Evolutionary conservation across 2,113 vertebrate genomes (phyloP).

Genomic region (Lophius piscatorius): DNA sequence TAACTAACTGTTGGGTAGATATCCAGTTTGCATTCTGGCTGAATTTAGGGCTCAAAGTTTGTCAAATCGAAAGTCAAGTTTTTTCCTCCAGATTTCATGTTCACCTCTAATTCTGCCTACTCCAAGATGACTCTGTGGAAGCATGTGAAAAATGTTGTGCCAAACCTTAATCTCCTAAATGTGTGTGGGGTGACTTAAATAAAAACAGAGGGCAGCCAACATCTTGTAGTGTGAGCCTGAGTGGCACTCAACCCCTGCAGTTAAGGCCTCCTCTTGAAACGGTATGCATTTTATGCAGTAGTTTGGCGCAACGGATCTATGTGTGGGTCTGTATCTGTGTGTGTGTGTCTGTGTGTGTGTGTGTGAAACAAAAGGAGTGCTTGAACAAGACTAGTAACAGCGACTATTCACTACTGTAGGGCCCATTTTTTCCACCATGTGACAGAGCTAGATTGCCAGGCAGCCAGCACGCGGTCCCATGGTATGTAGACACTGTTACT

Average conservation of each 20-base stretch:
- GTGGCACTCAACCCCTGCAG: constrained; percentile 66
- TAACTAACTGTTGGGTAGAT: neutral
- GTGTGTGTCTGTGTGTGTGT: constrained; percentile 15
- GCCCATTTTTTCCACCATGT: constrained; percentile 59
- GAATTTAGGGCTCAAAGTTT: neutral
- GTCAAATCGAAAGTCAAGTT: constrained; percentile 1
- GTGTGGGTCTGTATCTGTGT: constrained; percentile 22
- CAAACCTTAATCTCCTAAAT: constrained; percentile 66
- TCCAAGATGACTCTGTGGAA: constrained; percentile 16
- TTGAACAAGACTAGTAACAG: constrained; percentile 52
- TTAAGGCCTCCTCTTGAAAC: constrained; percentile 64
- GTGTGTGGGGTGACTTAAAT: constrained; percentile 34
- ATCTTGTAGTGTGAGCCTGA: constrained; percentile 37
- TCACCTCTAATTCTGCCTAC: constrained; percentile 42
- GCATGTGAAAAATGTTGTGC: constrained; percentile 37
- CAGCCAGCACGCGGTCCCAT: constrained; percentile 73
- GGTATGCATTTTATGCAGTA: constrained; percentile 69
- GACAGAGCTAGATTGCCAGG: constrained; percentile 76
- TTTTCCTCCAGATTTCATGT: constrained; percentile 7
- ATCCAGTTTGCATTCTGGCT: neutral
- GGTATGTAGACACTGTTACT: constrained; percentile 81
- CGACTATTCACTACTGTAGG: constrained; percentile 72
- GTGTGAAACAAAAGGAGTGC: constrained; percentile 9
- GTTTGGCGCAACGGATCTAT: constrained; percentile 52
- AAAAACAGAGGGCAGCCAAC: constrained; percentile 33